Conservation (phyloP, 2,113 vertebrate species). For the pig (Sus scrofa) region T2T-Sscrofa CM000819.6:27867501-27868000, state of each 20-base stretch:
- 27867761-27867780: not conserved
- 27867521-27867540: not conserved
- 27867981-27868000: not conserved
- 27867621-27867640: not conserved
- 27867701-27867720: constrained; percentile 41
- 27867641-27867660: constrained; percentile 38
- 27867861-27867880: no score
- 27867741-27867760: not conserved
- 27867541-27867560: not conserved
- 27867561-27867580: not conserved
- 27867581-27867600: constrained; percentile 31
- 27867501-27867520: not conserved
- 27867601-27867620: constrained; percentile 5
- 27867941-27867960: not conserved
- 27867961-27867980: not conserved
- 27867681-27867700: not conserved
- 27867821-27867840: not conserved
- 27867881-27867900: not conserved
- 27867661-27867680: constrained; percentile 49
- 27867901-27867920: not conserved
- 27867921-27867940: not conserved
- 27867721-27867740: not conserved
- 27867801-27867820: not conserved
- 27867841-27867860: fast-evolving
- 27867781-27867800: not conserved